Evolutionary conservation across 2,888 invertebrate genomes (phyloP).

Genomic region (Lucinisca nassula): DNA sequence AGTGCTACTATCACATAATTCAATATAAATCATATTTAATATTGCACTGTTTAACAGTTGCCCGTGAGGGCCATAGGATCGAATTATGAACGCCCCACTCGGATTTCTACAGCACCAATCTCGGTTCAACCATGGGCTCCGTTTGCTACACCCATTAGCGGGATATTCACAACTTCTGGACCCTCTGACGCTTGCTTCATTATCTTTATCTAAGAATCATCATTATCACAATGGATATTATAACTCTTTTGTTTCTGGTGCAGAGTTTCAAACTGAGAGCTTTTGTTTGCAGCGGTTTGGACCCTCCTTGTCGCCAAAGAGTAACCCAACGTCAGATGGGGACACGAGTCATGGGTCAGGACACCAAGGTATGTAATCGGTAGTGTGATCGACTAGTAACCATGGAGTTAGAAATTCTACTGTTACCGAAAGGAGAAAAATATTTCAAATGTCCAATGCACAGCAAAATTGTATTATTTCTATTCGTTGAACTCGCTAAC

Average conservation of each 20-base stretch:
- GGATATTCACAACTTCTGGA: conserved; percentile 67
- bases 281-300: conserved; percentile 15
- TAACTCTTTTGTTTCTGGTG: conserved; percentile 49
- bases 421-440: not conserved
- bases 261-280: conserved; percentile 33
- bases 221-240: conserved; percentile 56
- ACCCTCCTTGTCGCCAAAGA: conserved; percentile 53
- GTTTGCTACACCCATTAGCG: conserved; percentile 59
- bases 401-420: not conserved
- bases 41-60: not conserved
- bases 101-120: conserved; percentile 60
- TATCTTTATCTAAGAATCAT: conserved; percentile 53
- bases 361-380: conserved; percentile 53
- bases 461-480: not conserved
- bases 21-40: not conserved
- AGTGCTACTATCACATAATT: not conserved
- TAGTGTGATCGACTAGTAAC: not conserved
- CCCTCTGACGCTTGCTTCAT: conserved; percentile 55
- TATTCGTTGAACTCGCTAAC: not conserved
- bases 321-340: conserved; percentile 46
- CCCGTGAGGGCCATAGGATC: not conserved
- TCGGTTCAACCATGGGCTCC: conserved; percentile 52
- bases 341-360: conserved; percentile 14
- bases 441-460: not conserved
- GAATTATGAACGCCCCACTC: conserved; percentile 51